These are phyloP conservation scores for Nycticorax nycticorax DNA, from an alignment of 2,113 vertebrate species.

Conservation along the genomic window DNA sequence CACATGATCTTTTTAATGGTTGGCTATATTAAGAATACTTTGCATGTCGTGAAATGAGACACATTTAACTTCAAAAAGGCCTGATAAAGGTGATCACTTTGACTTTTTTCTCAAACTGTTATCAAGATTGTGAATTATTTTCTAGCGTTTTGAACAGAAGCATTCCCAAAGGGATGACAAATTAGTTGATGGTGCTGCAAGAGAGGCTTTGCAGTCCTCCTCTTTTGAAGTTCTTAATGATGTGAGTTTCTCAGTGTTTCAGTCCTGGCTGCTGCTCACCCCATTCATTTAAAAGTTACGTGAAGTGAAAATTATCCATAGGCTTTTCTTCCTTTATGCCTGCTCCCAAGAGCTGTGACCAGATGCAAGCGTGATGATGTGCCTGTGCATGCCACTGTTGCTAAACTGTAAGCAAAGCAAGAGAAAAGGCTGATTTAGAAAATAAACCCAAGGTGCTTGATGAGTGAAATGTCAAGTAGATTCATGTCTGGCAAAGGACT, in stretches of 20 bases:
- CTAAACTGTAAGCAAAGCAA: constrained; percentile 53
- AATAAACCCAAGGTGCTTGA: constrained; percentile 71
- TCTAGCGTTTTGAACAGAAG: neutral
- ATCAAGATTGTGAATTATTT: constrained; percentile 28
- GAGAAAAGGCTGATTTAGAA: constrained; percentile 54
- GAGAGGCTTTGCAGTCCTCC: constrained; percentile 53
- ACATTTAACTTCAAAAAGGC: neutral
- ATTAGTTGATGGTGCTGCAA: constrained; percentile 38
- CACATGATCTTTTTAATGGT: neutral
- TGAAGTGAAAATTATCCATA: constrained; percentile 56
- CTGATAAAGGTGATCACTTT: neutral
- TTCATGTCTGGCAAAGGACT: constrained; percentile 73
- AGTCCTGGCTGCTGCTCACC: constrained; percentile 9
- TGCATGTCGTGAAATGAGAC: constrained; percentile 4
- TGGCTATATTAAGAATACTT: neutral
- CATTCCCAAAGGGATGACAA: constrained; percentile 34
- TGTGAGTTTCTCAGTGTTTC: constrained; percentile 35
- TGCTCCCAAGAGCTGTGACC: constrained; percentile 4
- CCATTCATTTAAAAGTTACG: constrained; percentile 41
- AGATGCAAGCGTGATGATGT: constrained; percentile 62
- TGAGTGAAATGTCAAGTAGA: constrained; percentile 76
- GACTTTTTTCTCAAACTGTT: constrained; percentile 17
- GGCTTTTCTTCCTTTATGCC: neutral
- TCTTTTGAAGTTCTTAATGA: constrained; percentile 61
- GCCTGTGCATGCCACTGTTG: constrained; percentile 60